Evolutionary conservation across 1,140 invertebrate species (phyloP).

Genomic region (Ectropis grisescens): DNA sequence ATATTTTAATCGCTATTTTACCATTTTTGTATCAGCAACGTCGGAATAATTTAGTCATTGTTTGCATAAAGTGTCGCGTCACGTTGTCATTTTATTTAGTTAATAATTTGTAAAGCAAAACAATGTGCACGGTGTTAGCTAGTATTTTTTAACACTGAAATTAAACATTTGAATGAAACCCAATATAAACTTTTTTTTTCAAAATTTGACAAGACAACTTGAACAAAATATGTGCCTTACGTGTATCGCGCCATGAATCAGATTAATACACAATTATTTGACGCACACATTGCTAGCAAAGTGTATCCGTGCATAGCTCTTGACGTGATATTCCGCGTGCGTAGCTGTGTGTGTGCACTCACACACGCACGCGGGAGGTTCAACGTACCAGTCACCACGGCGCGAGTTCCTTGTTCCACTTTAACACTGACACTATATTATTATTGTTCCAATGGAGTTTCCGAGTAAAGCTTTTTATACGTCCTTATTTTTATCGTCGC

Average conservation of each 20-base stretch:
- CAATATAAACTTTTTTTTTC: too few species aligned
- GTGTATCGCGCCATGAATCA: constrained; percentile 41
- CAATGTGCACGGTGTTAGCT: too few species aligned
- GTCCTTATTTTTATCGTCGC: constrained; percentile 17
- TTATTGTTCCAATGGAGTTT: constrained; percentile 56
- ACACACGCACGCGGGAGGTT: constrained; percentile 32
- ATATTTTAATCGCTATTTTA: too few species aligned
- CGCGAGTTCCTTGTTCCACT: constrained; percentile 68
- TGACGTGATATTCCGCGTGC: constrained; percentile 5
- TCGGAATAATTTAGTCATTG: too few species aligned
- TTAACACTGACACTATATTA: constrained; percentile 62
- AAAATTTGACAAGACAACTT: too few species aligned
- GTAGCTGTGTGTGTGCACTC: constrained; percentile 21
- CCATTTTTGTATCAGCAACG: too few species aligned
- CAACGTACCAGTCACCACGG: constrained; percentile 62
- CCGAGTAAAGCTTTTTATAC: constrained; percentile 30
- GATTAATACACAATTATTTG: constrained; percentile 38
- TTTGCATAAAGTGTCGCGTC: too few species aligned
- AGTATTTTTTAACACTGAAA: too few species aligned
- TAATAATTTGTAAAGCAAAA: too few species aligned
- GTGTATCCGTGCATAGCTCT: too few species aligned
- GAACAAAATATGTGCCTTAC: constrained; percentile 11
- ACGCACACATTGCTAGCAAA: constrained; percentile 26
- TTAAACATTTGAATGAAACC: too few species aligned
- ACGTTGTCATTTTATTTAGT: too few species aligned